A percentile compares a stretch with the other conserved stretches of the same genome.
Conservation (phyloP, 1,140 invertebrate genomes). For the Drosophila parabipectinata region DNA sequence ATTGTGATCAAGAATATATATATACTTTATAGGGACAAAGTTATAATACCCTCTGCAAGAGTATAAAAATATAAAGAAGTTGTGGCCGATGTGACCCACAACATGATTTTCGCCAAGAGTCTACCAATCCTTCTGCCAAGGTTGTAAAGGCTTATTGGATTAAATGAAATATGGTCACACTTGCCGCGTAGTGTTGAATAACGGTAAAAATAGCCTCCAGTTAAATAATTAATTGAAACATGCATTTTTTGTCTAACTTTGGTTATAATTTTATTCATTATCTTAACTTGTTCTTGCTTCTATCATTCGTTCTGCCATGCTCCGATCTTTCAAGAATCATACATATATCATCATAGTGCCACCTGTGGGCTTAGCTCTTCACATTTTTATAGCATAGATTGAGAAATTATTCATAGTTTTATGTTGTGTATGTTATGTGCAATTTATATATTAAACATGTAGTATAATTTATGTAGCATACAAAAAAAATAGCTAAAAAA, state of each 20-base stretch:
- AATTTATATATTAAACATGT: slow-evolving; percentile 71
- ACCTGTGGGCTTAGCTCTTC: slow-evolving; percentile 6
- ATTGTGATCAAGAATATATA: too few species aligned
- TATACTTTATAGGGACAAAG: too few species aligned
- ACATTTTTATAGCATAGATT: slow-evolving; percentile 62
- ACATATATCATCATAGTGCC: slow-evolving; percentile 19
- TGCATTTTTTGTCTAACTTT: slow-evolving; percentile 67
- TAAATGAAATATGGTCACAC: too few species aligned
- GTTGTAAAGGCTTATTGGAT: too few species aligned
- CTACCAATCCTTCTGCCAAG: background rate
- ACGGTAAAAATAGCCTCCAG: too few species aligned
- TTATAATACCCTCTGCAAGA: too few species aligned
- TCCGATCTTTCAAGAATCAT: slow-evolving; percentile 15
- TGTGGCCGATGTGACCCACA: background rate
- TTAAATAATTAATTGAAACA: background rate
- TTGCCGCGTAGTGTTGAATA: too few species aligned
- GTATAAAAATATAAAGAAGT: too few species aligned
- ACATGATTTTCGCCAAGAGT: background rate
- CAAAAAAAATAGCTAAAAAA: slow-evolving; percentile 71
- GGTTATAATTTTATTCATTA: slow-evolving; percentile 80
- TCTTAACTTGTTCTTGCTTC: slow-evolving; percentile 70
- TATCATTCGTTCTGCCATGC: slow-evolving; percentile 37
- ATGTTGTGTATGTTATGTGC: slow-evolving; percentile 46
- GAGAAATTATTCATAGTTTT: slow-evolving; percentile 69
- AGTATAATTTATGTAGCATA: slow-evolving; percentile 80